These are phyloP conservation scores for Phalacrocorax brasilianus DNA, from an alignment of 2,113 vertebrate species.

Conservation along the genomic window DNA sequence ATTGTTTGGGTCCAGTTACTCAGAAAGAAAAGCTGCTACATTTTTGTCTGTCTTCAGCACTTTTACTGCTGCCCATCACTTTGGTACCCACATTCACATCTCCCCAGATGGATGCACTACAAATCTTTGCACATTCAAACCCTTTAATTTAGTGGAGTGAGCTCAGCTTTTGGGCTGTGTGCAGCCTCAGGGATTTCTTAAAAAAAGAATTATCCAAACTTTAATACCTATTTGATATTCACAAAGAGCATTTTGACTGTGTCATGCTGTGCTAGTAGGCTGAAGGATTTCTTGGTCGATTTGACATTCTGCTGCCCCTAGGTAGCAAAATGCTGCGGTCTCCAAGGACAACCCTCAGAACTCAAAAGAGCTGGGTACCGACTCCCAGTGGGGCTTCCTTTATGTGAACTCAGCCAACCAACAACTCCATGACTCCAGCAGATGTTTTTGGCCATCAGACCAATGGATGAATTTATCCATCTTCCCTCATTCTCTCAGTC, in stretches of 20 bases:
- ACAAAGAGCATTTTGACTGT: background rate
- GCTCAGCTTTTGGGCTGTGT: background rate
- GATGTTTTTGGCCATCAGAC: conserved; percentile 69
- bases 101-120: background rate
- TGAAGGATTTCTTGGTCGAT: background rate
- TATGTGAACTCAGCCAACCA: conserved; percentile 65
- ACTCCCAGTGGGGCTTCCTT: conserved; percentile 34
- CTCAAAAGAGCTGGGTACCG: conserved; percentile 37
- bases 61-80: background rate
- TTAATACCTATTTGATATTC: background rate
- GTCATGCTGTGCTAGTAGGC: background rate
- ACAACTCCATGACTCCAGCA: conserved; percentile 70
- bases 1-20: background rate
- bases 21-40: background rate
- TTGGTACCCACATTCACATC: background rate
- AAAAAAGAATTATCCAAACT: background rate
- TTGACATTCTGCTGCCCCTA: conserved; percentile 56
- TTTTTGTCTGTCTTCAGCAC: background rate
- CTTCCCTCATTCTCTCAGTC: conserved; percentile 58
- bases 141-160: conserved; percentile 1
- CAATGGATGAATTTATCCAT: conserved; percentile 57
- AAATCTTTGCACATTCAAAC: background rate
- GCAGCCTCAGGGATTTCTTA: background rate
- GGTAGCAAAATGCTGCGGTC: background rate
- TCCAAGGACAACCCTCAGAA: conserved; percentile 39